These are phyloP conservation scores for Temnopleurus reevesii DNA, from an alignment of 53 echinoderm and acorn worm species.

Conservation along the genomic window DNA sequence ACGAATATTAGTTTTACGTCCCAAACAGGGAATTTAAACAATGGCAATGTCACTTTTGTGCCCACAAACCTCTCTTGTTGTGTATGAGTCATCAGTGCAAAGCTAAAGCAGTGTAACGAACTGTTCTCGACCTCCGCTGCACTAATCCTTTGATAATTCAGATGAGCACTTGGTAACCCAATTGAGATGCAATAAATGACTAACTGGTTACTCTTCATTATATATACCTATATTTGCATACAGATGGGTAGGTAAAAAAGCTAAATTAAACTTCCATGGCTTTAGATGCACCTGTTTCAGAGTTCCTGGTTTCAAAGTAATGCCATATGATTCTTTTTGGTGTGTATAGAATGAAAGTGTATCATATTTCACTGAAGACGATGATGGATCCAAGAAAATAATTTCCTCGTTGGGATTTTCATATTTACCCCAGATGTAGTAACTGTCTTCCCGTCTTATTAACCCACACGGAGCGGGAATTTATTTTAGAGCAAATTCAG, in stretches of 20 bases:
- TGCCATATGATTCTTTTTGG: background rate
- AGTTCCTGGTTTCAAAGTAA: background rate
- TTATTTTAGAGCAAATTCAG: no score
- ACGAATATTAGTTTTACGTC: no score
- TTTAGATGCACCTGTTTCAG: conserved; percentile 3
- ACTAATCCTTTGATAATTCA: no score
- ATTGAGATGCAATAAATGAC: background rate
- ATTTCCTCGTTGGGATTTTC: background rate
- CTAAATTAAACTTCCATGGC: conserved; percentile 6
- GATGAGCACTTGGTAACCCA: background rate
- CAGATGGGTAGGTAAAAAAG: background rate
- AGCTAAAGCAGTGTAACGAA: no score
- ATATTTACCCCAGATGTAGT: background rate
- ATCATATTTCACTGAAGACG: background rate
- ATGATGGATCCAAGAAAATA: conserved; percentile 7
- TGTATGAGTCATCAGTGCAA: no score
- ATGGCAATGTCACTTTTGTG: no score
- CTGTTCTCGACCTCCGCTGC: no score
- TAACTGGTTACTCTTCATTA: background rate
- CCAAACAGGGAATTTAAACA: no score
- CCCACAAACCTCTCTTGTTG: no score
- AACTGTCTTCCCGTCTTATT: background rate
- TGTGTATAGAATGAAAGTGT: conserved; percentile 11
- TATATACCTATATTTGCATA: background rate
- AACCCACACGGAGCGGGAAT: no score